Conservation (phyloP, 2,797 vertebrate species). For the Emys orbicularis region DNA sequence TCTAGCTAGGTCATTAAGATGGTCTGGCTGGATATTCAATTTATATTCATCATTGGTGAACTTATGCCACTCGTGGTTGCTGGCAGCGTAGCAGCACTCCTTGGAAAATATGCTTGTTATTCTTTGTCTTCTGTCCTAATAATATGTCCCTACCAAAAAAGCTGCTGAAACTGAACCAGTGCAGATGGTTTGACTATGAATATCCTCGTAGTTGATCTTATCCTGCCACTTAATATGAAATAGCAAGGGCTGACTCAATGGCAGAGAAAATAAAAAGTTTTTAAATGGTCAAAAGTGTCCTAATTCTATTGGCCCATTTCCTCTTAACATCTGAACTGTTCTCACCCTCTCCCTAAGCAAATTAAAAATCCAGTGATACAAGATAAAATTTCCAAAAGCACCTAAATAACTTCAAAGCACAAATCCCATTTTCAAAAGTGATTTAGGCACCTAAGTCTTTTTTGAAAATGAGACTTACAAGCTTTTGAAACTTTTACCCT, state of each 20-base stretch:
- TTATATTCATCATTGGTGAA: background rate
- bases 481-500: background rate
- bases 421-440: background rate
- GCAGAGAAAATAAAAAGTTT: background rate
- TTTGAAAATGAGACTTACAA: background rate
- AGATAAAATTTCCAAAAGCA: background rate
- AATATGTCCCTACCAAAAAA: background rate
- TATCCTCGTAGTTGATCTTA: background rate
- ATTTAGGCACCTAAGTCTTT: background rate
- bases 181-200: background rate
- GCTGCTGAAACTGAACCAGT: background rate
- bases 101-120: background rate
- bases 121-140: background rate
- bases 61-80: background rate
- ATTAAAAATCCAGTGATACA: background rate
- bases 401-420: background rate
- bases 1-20: background rate
- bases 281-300: background rate
- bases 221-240: background rate
- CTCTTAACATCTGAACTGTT: background rate
- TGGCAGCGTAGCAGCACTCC: background rate
- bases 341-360: background rate
- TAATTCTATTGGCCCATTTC: accelerated
- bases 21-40: background rate
- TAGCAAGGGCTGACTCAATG: background rate